phyloP scores from a whole-genome alignment of 2,888 invertebrate species.

The Timandra comae region DNA sequence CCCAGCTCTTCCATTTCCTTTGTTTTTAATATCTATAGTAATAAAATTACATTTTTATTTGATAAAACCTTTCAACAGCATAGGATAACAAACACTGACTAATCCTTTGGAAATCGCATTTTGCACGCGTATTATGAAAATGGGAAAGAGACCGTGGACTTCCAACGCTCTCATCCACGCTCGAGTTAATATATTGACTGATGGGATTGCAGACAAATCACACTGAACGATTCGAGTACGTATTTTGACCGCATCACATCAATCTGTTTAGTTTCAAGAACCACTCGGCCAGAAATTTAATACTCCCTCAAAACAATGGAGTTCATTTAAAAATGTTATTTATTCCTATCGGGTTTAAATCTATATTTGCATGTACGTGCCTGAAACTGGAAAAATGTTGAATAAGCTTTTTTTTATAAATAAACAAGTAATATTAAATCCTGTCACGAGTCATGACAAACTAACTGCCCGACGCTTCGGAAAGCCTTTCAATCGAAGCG shows the following conservation, averaged over 20 bases:
- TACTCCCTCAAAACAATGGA: constrained; percentile 1
- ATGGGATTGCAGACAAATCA: constrained; percentile 36
- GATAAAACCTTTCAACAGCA: background rate
- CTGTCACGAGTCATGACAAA: constrained; percentile 27
- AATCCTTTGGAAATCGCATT: constrained; percentile 22
- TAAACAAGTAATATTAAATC: constrained; percentile 22
- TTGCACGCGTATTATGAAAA: constrained; percentile 36
- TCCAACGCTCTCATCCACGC: constrained; percentile 25
- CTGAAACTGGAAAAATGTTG: constrained; percentile 11
- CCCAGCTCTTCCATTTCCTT: background rate
- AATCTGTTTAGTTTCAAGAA: constrained; percentile 9
- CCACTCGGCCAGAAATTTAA: constrained; percentile 1
- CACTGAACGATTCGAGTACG: constrained; percentile 27
- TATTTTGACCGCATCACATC: constrained; percentile 21
- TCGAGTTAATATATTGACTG: constrained; percentile 36
- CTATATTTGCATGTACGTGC: constrained; percentile 9
- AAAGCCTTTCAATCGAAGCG: constrained; percentile 28
- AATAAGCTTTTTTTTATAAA: constrained; percentile 16
- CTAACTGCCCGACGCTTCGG: constrained; percentile 23
- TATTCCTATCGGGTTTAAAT: constrained; percentile 9
- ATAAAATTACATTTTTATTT: background rate
- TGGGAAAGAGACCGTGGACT: constrained; percentile 28
- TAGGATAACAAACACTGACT: background rate
- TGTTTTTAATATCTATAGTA: background rate
- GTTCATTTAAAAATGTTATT: constrained; percentile 1